Evolutionary conservation across 1,140 invertebrate species (phyloP).

Genomic region (Drosophila oshimai): DNA sequence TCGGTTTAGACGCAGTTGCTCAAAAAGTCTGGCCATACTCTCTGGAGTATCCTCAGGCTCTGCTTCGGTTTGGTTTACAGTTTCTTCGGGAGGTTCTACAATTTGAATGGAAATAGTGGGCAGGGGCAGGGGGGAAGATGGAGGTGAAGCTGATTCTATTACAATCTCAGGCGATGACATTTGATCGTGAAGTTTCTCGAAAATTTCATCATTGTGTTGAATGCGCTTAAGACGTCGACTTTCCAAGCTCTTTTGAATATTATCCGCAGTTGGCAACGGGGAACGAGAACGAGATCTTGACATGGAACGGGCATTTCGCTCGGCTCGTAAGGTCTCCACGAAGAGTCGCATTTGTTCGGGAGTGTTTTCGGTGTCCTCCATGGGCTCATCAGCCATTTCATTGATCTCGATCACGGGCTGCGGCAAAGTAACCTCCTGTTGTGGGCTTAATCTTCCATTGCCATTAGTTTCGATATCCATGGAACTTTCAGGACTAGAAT

Average conservation of each 20-base stretch:
- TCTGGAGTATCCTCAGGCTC: constrained; percentile 53
- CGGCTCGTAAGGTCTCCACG: constrained; percentile 49
- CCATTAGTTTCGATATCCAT: constrained; percentile 38
- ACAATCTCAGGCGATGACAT: constrained; percentile 5
- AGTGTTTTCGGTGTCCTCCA: constrained; percentile 5
- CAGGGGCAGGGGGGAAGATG: background rate
- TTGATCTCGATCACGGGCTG: constrained; percentile 61
- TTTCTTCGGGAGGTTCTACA: constrained; percentile 5
- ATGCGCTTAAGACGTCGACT: constrained; percentile 53
- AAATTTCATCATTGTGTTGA: constrained; percentile 65
- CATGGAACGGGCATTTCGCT: constrained; percentile 33
- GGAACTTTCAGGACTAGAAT: background rate
- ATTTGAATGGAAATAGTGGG: constrained; percentile 55
- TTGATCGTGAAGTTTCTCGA: constrained; percentile 48
- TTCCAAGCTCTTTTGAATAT: constrained; percentile 62
- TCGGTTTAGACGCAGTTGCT: constrained; percentile 63
- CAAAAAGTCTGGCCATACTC: constrained; percentile 60
- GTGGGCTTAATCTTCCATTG: background rate
- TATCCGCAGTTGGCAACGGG: constrained; percentile 64
- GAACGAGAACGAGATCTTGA: constrained; percentile 56
- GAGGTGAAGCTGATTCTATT: background rate
- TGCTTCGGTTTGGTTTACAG: constrained; percentile 14
- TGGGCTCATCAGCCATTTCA: constrained; percentile 19
- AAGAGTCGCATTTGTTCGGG: constrained; percentile 53
- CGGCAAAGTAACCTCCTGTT: constrained; percentile 8